Percentiles rank a stretch among this genome's conserved stretches.
Conservation (phyloP, 1,140 invertebrate species). For the Diprion similis region DNA sequence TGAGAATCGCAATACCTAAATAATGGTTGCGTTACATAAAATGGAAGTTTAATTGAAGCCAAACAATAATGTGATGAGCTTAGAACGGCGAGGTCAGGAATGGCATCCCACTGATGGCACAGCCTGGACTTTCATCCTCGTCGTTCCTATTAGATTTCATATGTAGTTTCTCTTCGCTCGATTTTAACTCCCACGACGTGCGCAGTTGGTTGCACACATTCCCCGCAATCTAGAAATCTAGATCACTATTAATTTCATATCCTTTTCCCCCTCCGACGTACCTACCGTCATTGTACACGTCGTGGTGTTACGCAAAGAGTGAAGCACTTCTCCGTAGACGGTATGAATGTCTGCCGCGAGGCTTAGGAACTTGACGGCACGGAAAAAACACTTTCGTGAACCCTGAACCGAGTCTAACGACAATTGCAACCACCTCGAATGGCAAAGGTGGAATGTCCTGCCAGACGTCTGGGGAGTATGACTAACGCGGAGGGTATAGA, state of each 20-base stretch:
- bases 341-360: background rate
- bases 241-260: conserved; percentile 62
- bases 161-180: conserved; percentile 42
- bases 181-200: conserved; percentile 51
- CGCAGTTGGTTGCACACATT: conserved; percentile 55
- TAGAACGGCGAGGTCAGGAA: conserved; percentile 51
- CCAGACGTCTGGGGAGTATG: too few relatives aligned
- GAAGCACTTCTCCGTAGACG: background rate
- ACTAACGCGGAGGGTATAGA: too few relatives aligned
- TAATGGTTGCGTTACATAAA: conserved; percentile 52
- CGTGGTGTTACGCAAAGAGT: background rate
- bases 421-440: background rate
- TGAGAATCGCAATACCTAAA: conserved; percentile 48
- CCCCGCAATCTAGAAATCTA: conserved; percentile 59
- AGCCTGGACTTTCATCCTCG: conserved; percentile 33
- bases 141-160: conserved; percentile 58
- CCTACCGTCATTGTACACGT: too few relatives aligned
- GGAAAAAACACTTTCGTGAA: background rate
- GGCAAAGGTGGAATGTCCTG: too few relatives aligned
- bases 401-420: background rate
- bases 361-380: background rate
- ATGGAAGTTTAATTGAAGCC: conserved; percentile 60
- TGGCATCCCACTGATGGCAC: conserved; percentile 45
- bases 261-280: conserved; percentile 24
- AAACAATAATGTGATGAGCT: conserved; percentile 58